Evolutionary conservation across 2,888 invertebrate genomes (phyloP).

Genomic region (Eucera pruinosa): DNA sequence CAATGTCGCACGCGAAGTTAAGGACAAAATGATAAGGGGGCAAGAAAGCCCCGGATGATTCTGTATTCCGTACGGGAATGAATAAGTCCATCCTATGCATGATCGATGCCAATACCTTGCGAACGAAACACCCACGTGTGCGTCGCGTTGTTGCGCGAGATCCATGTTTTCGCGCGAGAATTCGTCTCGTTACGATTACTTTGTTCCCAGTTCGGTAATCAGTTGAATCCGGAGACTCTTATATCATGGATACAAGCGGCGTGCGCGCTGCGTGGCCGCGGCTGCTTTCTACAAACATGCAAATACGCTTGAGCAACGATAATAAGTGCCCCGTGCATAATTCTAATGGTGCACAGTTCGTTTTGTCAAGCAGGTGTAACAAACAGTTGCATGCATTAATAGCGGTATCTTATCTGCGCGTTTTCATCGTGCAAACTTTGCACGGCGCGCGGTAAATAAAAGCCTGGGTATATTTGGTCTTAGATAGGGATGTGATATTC

Average conservation of each 20-base stretch:
- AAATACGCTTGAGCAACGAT: too few relatives aligned
- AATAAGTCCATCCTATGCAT: too few relatives aligned
- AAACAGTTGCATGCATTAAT: constrained; percentile 8
- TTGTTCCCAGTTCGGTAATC: neutral
- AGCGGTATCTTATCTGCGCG: constrained; percentile 22
- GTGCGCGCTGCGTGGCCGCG: too few relatives aligned
- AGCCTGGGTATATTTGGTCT: neutral
- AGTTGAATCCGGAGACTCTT: neutral
- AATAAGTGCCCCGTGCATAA: neutral
- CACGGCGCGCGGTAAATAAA: neutral
- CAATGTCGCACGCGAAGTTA: too few relatives aligned
- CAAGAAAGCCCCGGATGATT: too few relatives aligned
- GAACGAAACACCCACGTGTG: constrained; percentile 38
- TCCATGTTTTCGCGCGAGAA: constrained; percentile 5
- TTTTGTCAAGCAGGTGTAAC: constrained; percentile 5
- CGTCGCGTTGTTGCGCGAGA: constrained; percentile 23
- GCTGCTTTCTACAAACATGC: too few relatives aligned
- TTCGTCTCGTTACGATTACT: neutral
- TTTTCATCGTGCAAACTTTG: constrained; percentile 8
- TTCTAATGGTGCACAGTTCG: neutral
- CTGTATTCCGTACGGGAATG: too few relatives aligned
- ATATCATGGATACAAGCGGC: too few relatives aligned
- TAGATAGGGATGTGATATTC: too few relatives aligned
- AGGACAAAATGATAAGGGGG: too few relatives aligned
- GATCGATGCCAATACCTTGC: too few relatives aligned